Conservation (phyloP, 2,113 vertebrate genomes). For the Phycodurus eques region DNA sequence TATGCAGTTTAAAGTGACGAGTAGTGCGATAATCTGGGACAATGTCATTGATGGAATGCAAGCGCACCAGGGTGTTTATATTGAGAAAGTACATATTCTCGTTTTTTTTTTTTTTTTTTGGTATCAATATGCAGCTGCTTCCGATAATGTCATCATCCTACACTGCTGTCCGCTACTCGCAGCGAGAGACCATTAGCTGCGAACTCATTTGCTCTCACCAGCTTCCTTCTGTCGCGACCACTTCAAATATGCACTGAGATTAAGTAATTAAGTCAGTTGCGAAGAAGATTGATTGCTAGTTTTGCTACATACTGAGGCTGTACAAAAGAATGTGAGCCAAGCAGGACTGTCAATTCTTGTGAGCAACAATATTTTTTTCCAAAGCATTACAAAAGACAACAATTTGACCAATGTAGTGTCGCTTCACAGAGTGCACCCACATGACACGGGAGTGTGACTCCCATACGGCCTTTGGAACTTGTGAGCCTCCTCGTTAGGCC, state of each 20-base stretch:
- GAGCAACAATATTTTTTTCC: neutral
- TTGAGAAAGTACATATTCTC: constrained; percentile 60
- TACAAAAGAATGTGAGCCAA: neutral
- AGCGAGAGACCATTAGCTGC: constrained; percentile 68
- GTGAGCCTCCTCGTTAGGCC: constrained; percentile 29
- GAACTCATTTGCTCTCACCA: constrained; percentile 47
- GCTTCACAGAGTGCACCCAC: neutral
- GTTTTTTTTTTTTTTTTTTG: constrained; percentile 40
- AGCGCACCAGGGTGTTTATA: constrained; percentile 56
- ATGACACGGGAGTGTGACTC: neutral
- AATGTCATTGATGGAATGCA: constrained; percentile 68
- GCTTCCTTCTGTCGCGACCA: constrained; percentile 40
- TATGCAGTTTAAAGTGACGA: too few species aligned
- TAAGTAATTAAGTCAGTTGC: neutral
- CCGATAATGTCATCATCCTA: constrained; percentile 70
- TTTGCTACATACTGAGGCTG: constrained; percentile 5
- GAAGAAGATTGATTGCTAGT: neutral
- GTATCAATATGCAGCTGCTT: constrained; percentile 63
- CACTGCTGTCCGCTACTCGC: constrained; percentile 58
- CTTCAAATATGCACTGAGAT: constrained; percentile 16
- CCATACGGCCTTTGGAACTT: neutral
- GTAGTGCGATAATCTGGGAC: neutral
- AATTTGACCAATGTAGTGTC: neutral
- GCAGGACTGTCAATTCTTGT: neutral
- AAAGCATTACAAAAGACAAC: neutral